Conservation (phyloP, 2,888 invertebrate species). For the Oxytorus armatus region DNA sequence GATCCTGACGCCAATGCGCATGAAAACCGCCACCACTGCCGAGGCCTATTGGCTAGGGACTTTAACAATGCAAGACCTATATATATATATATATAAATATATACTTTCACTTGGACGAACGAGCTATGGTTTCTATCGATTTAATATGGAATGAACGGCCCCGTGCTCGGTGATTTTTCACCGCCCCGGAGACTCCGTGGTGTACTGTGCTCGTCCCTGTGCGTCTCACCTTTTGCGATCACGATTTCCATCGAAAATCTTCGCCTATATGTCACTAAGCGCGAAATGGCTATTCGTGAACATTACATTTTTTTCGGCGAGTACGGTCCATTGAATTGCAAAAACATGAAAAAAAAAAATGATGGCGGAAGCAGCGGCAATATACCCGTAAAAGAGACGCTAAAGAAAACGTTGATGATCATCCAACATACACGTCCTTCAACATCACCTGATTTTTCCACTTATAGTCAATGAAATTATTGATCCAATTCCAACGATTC, state of each 20-base stretch:
- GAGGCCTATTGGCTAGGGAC: conserved; percentile 77
- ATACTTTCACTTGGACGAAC: conserved; percentile 74
- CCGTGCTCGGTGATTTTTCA: conserved; percentile 76
- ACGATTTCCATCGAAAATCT: conserved; percentile 48
- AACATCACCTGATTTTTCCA: too few relatives aligned
- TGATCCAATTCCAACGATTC: too few relatives aligned
- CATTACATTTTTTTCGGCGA: conserved; percentile 9
- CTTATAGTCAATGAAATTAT: too few relatives aligned
- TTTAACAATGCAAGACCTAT: conserved; percentile 72
- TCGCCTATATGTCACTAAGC: conserved; percentile 24
- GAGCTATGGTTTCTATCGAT: conserved; percentile 76
- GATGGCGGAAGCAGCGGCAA: neutral
- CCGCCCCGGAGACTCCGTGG: conserved; percentile 30
- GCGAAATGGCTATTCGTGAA: conserved; percentile 10
- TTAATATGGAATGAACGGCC: conserved; percentile 79
- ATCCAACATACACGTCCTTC: too few relatives aligned
- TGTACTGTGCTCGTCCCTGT: neutral
- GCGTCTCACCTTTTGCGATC: conserved; percentile 17
- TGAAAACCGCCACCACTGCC: conserved; percentile 56
- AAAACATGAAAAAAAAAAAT: conserved; percentile 5
- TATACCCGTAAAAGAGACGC: neutral
- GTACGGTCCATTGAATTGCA: conserved; percentile 7
- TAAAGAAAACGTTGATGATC: neutral
- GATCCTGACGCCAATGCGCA: conserved; percentile 50
- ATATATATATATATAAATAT: conserved; percentile 40